Base-by-base conservation (phyloP, 92 coral and sea anemone species). In the Phenganax subtilis region DNA sequence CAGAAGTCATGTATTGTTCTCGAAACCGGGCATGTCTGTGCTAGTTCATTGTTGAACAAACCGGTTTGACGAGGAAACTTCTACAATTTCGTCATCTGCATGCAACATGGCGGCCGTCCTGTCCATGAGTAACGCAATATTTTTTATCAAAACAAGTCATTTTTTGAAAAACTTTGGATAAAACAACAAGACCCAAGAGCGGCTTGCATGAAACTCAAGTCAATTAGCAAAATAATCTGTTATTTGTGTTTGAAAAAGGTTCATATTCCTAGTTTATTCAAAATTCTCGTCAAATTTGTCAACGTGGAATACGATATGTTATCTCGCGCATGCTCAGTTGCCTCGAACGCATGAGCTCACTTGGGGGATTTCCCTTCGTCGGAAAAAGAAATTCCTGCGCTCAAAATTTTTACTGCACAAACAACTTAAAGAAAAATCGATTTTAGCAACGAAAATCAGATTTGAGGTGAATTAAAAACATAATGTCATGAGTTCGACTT, bases 341-440 rank as follows among this genome's bases (percentile, higher is more conserved):
- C 37, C 30, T 14, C 0, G 58, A 10, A 30, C 73, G 73, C 73
- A 30, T 68, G 73, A 68, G 15, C 16, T 59, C 69, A 30, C 64
- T 14, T 11, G 54, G 81, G 81, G 81, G 81, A 76, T 29, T 58
- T 58, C 81, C 81, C 81, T 55, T 27, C 57, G 20, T 47, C 25
- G 8, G 15, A 27, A 68, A 30, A 68, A 20, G 37, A 55, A 54
- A 75, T 75, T 75, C 80, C 80, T 55, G 14, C 25, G 63, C 28
- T 25, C 51, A 54, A n/a, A 75, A 75, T 75, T 75, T 73, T 75
- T 59, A 68, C 27, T 30, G 53, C 54, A 2, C 53, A 68, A 68
- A 37, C 53, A 30, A 9, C 47, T 68, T 2, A 28, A 7, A 5
- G 1, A 67, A 30, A 68, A 7, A 30, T 12, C 73, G 52, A 68